Conservation (phyloP, 2,797 vertebrate species). For the Pteronotus mesoamericanus region DNA sequence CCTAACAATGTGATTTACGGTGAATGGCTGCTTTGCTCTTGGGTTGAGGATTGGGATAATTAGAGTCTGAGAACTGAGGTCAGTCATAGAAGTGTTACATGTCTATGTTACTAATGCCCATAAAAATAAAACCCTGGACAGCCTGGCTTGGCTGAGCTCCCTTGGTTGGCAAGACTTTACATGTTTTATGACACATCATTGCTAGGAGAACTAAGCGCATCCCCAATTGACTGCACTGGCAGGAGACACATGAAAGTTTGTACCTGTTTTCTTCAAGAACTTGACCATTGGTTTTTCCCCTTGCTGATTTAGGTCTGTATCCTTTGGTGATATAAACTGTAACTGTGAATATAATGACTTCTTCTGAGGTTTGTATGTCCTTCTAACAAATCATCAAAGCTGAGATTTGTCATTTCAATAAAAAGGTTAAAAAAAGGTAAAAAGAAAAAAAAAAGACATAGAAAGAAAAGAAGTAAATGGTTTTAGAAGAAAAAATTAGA, state of each 20-base stretch:
- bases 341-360: neutral
- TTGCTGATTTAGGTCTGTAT: neutral
- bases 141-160: neutral
- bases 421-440: neutral
- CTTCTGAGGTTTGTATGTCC: neutral
- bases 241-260: neutral
- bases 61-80: neutral
- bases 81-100: neutral
- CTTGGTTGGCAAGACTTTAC: neutral
- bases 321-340: neutral
- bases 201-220: neutral
- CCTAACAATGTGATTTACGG: neutral
- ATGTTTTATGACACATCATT: neutral
- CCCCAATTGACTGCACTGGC: neutral
- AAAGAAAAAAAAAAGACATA: neutral
- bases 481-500: neutral
- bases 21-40: neutral
- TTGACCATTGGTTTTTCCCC: neutral
- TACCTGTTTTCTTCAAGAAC: neutral
- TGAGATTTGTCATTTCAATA: neutral
- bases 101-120: neutral
- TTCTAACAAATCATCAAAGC: neutral
- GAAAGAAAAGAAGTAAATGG: neutral
- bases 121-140: neutral
- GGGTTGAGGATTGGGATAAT: neutral